These are phyloP conservation scores for Cenopis cana DNA, from an alignment of 2,888 invertebrate species.

Conservation along the genomic window DNA sequence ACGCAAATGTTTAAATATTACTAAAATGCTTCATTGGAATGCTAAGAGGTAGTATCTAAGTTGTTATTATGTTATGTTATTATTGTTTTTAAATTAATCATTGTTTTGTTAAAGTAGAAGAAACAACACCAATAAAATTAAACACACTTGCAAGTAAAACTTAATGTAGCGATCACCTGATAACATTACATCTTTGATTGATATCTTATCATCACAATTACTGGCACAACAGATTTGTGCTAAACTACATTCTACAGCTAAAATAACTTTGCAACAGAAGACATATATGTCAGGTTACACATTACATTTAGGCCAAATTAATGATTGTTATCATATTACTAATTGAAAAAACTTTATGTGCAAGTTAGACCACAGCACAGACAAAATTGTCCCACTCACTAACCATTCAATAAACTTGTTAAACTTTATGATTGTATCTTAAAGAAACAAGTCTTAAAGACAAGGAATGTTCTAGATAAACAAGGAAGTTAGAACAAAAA, in stretches of 20 bases:
- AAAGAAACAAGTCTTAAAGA: constrained; percentile 9
- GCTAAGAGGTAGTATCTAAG: constrained; percentile 10
- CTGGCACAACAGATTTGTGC: constrained; percentile 57
- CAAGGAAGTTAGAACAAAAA: constrained; percentile 1
- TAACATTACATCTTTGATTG: constrained; percentile 27
- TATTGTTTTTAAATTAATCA: constrained; percentile 23
- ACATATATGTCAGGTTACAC: constrained; percentile 46
- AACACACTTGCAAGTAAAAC: constrained; percentile 28
- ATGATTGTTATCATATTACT: constrained; percentile 48
- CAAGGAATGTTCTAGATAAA: constrained; percentile 30
- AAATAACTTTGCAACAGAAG: constrained; percentile 46
- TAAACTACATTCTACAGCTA: constrained; percentile 54
- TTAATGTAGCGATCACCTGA: constrained; percentile 22
- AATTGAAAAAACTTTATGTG: constrained; percentile 16
- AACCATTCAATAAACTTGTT: neutral
- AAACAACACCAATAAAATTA: constrained; percentile 34
- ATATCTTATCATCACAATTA: constrained; percentile 27
- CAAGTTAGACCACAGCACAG: constrained; percentile 35
- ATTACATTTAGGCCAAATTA: constrained; percentile 61
- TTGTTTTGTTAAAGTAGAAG: constrained; percentile 11
- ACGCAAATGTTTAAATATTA: neutral
- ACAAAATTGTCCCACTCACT: neutral
- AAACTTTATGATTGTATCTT: neutral
- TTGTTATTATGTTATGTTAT: constrained; percentile 3
- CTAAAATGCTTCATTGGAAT: constrained; percentile 29